These are phyloP conservation scores for Nothura maculosa DNA, from an alignment of 2,797 vertebrate genomes.

Conservation along the genomic window DNA sequence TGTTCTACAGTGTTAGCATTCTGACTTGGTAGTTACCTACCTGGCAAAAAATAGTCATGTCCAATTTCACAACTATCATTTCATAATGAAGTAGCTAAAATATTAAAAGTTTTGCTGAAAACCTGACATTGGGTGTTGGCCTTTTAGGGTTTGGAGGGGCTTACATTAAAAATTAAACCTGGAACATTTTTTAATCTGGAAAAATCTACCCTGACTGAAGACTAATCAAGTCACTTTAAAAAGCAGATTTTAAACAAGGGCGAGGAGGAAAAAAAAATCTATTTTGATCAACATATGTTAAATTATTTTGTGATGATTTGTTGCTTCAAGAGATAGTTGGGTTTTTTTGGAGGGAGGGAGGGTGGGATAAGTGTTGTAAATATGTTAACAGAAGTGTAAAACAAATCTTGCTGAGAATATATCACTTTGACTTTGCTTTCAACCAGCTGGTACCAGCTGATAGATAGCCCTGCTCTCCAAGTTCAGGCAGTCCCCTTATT, in stretches of 20 bases:
- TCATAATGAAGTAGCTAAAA: not conserved
- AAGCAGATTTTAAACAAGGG: not conserved
- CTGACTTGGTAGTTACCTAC: not conserved
- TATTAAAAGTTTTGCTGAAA: not conserved
- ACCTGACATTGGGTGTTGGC: not conserved
- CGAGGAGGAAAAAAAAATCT: not conserved
- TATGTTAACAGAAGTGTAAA: not conserved
- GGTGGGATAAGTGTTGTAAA: not conserved
- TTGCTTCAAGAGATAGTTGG: not conserved
- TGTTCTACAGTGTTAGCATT: not conserved
- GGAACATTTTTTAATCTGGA: not conserved
- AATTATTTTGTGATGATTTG: not conserved
- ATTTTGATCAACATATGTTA: not conserved
- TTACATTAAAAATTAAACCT: conserved; percentile 7
- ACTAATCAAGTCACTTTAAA: not conserved
- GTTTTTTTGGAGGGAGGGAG: too few species aligned
- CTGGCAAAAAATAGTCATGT: not conserved
- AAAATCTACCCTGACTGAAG: not conserved
- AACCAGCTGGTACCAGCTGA: not conserved
- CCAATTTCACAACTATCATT: not conserved
- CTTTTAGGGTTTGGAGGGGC: not conserved
- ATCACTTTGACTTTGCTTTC: not conserved
- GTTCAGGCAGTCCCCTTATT: not conserved
- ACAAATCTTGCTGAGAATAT: not conserved
- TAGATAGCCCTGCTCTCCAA: not conserved